phyloP scores from a whole-genome alignment of 2,888 invertebrate species.

The Acanthoscelides obtectus region DNA sequence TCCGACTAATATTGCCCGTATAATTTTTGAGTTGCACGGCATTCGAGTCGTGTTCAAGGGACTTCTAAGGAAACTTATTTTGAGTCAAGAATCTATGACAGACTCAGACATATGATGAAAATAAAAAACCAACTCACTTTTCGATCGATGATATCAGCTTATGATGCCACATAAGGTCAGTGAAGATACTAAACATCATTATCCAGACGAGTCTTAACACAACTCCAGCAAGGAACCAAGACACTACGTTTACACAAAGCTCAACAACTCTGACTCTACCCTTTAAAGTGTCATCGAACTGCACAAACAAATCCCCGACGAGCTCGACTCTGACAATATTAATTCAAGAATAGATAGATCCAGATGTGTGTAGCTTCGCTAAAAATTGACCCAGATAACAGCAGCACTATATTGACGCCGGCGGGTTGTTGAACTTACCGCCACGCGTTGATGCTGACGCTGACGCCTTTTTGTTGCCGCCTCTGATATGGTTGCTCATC shows the following conservation, averaged over 20 bases:
- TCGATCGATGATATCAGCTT: slow-evolving; percentile 9
- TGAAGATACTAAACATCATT: slow-evolving; percentile 17
- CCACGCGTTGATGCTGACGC: slow-evolving; percentile 4
- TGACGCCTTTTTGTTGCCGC: slow-evolving; percentile 10
- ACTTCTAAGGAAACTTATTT: too few relatives aligned
- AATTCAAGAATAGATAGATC: slow-evolving; percentile 26
- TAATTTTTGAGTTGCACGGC: too few relatives aligned
- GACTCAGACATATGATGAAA: too few relatives aligned
- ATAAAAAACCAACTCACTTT: slow-evolving; percentile 12
- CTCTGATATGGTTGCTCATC: background rate
- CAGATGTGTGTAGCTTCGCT: slow-evolving; percentile 32
- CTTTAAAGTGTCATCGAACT: background rate
- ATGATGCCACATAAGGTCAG: slow-evolving; percentile 8
- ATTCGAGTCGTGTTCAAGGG: too few relatives aligned
- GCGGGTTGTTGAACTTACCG: slow-evolving; percentile 24
- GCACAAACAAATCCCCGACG: background rate
- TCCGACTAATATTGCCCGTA: too few relatives aligned
- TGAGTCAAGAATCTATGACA: too few relatives aligned
- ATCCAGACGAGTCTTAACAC: background rate
- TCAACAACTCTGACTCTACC: slow-evolving; percentile 9
- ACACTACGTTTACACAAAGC: background rate
- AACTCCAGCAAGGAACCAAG: background rate
- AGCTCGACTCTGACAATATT: slow-evolving; percentile 16
- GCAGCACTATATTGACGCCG: slow-evolving; percentile 6
- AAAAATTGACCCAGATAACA: slow-evolving; percentile 35